These are phyloP conservation scores for Hyphantria cunea DNA, from an alignment of 1,140 invertebrate species.

Conservation along the genomic window DNA sequence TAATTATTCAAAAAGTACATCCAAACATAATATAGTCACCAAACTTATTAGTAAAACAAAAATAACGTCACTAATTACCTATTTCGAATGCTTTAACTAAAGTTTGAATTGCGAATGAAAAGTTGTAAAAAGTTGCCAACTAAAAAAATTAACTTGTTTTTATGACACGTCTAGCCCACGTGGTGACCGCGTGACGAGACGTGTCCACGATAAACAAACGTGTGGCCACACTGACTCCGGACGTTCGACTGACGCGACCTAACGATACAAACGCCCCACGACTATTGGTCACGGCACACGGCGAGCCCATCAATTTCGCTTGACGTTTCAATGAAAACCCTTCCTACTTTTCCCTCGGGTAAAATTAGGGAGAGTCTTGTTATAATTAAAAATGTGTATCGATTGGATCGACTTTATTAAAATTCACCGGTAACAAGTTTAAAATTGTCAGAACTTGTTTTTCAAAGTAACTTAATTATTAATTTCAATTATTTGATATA, in stretches of 20 bases:
- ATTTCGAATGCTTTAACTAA: slow-evolving; percentile 1
- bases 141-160: slow-evolving; percentile 1
- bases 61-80: slow-evolving; percentile 20
- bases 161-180: slow-evolving; percentile 40
- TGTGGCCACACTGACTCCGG: slow-evolving; percentile 70
- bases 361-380: slow-evolving; percentile 56
- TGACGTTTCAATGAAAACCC: slow-evolving; percentile 75
- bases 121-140: neutral
- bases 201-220: slow-evolving; percentile 56
- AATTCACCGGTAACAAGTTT: slow-evolving; percentile 18
- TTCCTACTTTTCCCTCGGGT: slow-evolving; percentile 64
- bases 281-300: slow-evolving; percentile 68
- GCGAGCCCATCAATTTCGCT: slow-evolving; percentile 69
- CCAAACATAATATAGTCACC: slow-evolving; percentile 9
- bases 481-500: neutral
- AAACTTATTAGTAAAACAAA: slow-evolving; percentile 11
- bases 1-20: slow-evolving; percentile 19
- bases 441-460: neutral
- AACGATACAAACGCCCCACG: slow-evolving; percentile 58
- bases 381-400: slow-evolving; percentile 62
- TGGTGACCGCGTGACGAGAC: slow-evolving; percentile 53
- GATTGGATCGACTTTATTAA: slow-evolving; percentile 30
- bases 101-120: slow-evolving; percentile 3
- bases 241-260: slow-evolving; percentile 67
- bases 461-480: neutral